Evolutionary conservation across 2,888 invertebrate genomes (phyloP).

Genomic region (Colletes collaris): DNA sequence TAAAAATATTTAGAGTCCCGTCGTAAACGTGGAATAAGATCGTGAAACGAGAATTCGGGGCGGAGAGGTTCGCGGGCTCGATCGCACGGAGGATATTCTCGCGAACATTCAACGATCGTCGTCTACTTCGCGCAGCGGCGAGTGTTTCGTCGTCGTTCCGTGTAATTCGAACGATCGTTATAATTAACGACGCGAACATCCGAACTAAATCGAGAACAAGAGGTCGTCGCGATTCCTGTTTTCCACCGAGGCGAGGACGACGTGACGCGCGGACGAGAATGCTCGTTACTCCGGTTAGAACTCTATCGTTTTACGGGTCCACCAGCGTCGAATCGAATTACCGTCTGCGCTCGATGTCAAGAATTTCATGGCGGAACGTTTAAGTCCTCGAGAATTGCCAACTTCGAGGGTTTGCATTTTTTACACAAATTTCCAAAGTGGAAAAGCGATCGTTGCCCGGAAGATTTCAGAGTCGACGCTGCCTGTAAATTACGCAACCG

Average conservation of each 20-base stretch:
- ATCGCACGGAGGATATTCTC: background rate
- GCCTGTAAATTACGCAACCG: slow-evolving; percentile 18
- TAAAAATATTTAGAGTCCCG: slow-evolving; percentile 31
- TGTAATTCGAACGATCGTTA: slow-evolving; percentile 53
- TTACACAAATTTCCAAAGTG: too few relatives aligned
- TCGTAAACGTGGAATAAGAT: slow-evolving; percentile 20
- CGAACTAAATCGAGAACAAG: slow-evolving; percentile 9
- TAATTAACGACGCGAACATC: slow-evolving; percentile 50
- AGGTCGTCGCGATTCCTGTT: slow-evolving; percentile 20
- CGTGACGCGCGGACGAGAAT: slow-evolving; percentile 22
- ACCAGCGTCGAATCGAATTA: too few relatives aligned
- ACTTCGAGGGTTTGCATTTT: too few relatives aligned
- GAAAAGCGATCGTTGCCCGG: too few relatives aligned
- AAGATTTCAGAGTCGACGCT: too few relatives aligned
- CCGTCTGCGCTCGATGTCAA: too few relatives aligned
- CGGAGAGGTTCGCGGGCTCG: background rate
- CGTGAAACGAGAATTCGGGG: background rate
- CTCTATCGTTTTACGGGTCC: too few relatives aligned
- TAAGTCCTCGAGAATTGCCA: too few relatives aligned
- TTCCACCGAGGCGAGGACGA: slow-evolving; percentile 16
- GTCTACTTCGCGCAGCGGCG: background rate
- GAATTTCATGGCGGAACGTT: too few relatives aligned
- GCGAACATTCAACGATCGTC: slow-evolving; percentile 24
- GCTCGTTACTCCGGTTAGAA: slow-evolving; percentile 28
- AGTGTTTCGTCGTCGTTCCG: slow-evolving; percentile 10